phyloP scores from a whole-genome alignment of 2,797 vertebrate genomes.

The Hirundo rustica region DNA sequence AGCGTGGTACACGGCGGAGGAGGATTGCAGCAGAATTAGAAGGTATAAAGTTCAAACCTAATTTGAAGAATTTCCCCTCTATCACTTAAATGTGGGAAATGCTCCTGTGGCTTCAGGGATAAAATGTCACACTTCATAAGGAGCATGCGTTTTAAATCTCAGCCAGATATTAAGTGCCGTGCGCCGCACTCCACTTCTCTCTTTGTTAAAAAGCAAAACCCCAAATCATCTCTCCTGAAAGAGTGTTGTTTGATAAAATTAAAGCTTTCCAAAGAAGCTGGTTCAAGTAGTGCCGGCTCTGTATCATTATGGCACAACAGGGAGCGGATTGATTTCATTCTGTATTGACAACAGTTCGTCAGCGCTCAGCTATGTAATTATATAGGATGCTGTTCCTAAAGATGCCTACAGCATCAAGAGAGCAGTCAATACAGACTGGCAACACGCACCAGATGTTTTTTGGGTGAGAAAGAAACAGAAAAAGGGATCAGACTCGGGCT shows the following conservation, averaged over 20 bases:
- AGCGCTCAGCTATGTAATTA: neutral
- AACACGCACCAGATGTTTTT: slow-evolving; percentile 11
- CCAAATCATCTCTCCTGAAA: slow-evolving; percentile 30
- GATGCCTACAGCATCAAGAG: neutral
- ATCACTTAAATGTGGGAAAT: slow-evolving; percentile 35
- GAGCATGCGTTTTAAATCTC: slow-evolving; percentile 58
- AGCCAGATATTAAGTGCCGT: slow-evolving; percentile 44
- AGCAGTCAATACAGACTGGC: neutral
- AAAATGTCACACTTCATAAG: slow-evolving; percentile 57
- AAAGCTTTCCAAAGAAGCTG: slow-evolving; percentile 2
- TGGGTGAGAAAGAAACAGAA: slow-evolving; percentile 16
- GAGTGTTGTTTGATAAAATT: slow-evolving; percentile 50
- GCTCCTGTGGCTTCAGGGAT: slow-evolving; percentile 47
- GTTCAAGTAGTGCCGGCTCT: neutral
- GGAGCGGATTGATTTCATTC: neutral
- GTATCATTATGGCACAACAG: neutral
- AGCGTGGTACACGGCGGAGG: neutral
- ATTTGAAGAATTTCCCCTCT: slow-evolving; percentile 48
- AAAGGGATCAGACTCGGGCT: neutral
- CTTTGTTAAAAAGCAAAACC: slow-evolving; percentile 53
- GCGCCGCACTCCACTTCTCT: slow-evolving; percentile 3
- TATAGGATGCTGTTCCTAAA: neutral
- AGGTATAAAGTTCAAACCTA: slow-evolving; percentile 51
- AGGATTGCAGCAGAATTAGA: slow-evolving; percentile 25
- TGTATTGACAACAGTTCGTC: neutral